These are phyloP conservation scores for Eurosta solidaginis DNA, from an alignment of 1,140 invertebrate genomes.

Conservation along the genomic window DNA sequence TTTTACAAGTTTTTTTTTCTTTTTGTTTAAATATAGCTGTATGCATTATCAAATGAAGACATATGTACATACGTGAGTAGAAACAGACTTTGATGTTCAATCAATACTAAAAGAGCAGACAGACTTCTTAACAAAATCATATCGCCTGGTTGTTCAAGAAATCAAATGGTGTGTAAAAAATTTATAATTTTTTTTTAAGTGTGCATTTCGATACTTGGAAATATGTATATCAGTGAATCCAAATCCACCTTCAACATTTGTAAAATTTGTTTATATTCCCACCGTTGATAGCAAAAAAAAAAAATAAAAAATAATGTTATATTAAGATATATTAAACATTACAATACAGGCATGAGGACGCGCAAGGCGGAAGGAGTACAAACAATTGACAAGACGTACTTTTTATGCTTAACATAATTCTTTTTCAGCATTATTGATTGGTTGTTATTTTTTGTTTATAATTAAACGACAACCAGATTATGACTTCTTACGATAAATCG, in stretches of 20 bases:
- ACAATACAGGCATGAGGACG: background rate
- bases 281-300: background rate
- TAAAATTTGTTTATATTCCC: background rate
- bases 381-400: background rate
- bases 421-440: background rate
- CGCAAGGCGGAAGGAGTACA: background rate
- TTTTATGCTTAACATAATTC: too few species aligned
- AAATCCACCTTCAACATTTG: background rate
- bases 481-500: background rate
- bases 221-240: too few species aligned
- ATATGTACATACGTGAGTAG: too few species aligned
- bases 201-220: too few species aligned
- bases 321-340: background rate
- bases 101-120: too few species aligned
- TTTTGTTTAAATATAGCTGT: background rate
- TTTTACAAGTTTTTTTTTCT: background rate
- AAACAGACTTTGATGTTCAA: too few species aligned
- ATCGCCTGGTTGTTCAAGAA: too few species aligned
- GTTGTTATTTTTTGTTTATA: background rate
- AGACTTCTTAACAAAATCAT: too few species aligned
- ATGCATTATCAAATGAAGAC: too few species aligned
- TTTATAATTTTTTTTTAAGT: too few species aligned
- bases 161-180: too few species aligned
- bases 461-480: background rate
- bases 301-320: background rate